Base-by-base conservation (phyloP, 1,140 invertebrate genomes). In the Drosophila lowei region DNA sequence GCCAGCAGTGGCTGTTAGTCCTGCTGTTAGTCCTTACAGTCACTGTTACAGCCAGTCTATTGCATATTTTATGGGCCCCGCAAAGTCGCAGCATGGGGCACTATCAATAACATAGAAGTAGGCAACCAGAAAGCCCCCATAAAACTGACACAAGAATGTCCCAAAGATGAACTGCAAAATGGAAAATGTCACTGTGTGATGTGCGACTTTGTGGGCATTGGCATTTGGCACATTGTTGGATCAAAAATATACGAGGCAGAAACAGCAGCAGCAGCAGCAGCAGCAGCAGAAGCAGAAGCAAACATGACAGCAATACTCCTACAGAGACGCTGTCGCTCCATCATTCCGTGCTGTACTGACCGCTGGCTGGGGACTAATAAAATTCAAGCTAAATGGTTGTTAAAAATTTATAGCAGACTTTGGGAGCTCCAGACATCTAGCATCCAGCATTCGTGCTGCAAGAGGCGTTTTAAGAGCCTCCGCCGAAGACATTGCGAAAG, bases 371-470 rank as follows among this genome's bases (percentile, higher is more conserved):
- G 71, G 64, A 79, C 83, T 89, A 76, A 89, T 88, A 88, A 90
- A 90, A 90, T 90, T 84, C 74, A 81, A 89, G 80, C 79, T 90
- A 90, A 90, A 83, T 90, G 89, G 89, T 90, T 83, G 84, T 85
- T 90, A 79, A 85, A 89, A 89, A 90, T 85, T 77, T 88, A 89
- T 89, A 66, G 79, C 84, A 62, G 41, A 60, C 50, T 34, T 0
- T 11, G 11, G 9, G 9, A 11, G 30, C 9, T 11, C 30, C 9
- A 34, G 30, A 1, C 11, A 38, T 38, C 30, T 0, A 38, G 11
- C 34, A 34, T 34, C 9, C 2, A 34, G 30, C 8, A 34, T 34
- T 30, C 28, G 28, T 30, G 28, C 9, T 9, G 28, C 28, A 30
- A 1, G 28, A 30, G 28, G 28, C 28, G 8, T 30, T 30, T 30